phyloP scores from a whole-genome alignment of 2,888 invertebrate species.

The Helleia helle region DNA sequence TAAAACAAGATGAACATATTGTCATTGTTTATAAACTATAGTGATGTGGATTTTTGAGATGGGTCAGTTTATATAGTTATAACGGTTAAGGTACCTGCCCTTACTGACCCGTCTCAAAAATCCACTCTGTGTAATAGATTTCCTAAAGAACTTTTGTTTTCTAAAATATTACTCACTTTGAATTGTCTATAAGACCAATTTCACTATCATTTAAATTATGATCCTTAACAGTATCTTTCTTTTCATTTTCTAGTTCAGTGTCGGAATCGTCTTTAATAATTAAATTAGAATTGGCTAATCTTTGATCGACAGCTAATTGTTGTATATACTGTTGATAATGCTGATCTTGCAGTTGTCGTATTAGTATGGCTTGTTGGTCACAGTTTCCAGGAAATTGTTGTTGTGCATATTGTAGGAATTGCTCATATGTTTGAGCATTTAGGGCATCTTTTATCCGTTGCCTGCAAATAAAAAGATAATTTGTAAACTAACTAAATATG shows the following conservation, averaged over 20 bases:
- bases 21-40: no score
- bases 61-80: no score
- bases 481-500: no score
- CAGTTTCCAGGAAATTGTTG: slow-evolving; percentile 92
- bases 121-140: no score
- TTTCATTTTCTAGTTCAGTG: slow-evolving; percentile 28
- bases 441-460: slow-evolving; percentile 95
- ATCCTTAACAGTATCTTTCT: slow-evolving; percentile 34
- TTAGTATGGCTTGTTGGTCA: slow-evolving; percentile 93
- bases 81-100: no score
- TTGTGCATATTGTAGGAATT: slow-evolving; percentile 92
- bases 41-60: no score
- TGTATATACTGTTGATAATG: slow-evolving; percentile 99
- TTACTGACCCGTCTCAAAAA: no score
- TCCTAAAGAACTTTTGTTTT: no score
- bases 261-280: slow-evolving; percentile 31
- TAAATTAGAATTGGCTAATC: slow-evolving; percentile 50
- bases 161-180: slow-evolving; percentile 40
- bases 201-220: slow-evolving; percentile 50
- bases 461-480: no score
- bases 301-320: slow-evolving; percentile 79
- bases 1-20: no score
- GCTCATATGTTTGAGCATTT: slow-evolving; percentile 92
- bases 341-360: slow-evolving; percentile 96
- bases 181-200: slow-evolving; percentile 32